Conservation (phyloP, 2,888 invertebrate species). For the Morpho achilles region DNA sequence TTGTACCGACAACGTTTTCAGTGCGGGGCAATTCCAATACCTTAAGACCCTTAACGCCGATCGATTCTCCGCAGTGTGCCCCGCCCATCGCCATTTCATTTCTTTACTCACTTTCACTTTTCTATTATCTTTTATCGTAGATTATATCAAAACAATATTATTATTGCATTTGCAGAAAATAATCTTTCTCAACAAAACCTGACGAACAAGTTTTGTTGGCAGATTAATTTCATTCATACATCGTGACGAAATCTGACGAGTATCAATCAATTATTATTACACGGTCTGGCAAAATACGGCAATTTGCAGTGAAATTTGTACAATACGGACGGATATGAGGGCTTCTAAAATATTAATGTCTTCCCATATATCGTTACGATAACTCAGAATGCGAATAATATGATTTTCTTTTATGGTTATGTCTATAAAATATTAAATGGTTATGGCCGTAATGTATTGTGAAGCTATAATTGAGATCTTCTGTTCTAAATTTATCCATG, state of each 20-base stretch:
- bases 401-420: slow-evolving; percentile 7
- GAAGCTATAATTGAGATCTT: neutral
- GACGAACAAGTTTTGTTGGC: slow-evolving; percentile 6
- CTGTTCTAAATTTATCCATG: neutral
- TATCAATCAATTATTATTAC: slow-evolving; percentile 24
- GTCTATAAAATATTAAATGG: neutral
- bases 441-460: slow-evolving; percentile 1
- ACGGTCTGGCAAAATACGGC: slow-evolving; percentile 18
- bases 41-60: no score
- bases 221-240: slow-evolving; percentile 22
- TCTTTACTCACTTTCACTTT: no score
- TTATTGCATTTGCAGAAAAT: neutral
- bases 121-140: no score
- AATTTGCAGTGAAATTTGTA: slow-evolving; percentile 18
- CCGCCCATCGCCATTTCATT: no score
- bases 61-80: no score
- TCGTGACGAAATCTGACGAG: slow-evolving; percentile 22
- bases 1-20: no score
- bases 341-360: slow-evolving; percentile 20
- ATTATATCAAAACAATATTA: no score
- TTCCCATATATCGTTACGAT: slow-evolving; percentile 10
- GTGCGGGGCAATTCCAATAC: no score
- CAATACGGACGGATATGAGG: slow-evolving; percentile 15
- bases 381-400: slow-evolving; percentile 7
- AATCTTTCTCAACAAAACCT: neutral